Percentiles rank a stretch among this genome's conserved stretches.
phyloP scores from a whole-genome alignment of 2,888 invertebrate species.

The Meliscaeva auricollis region DNA sequence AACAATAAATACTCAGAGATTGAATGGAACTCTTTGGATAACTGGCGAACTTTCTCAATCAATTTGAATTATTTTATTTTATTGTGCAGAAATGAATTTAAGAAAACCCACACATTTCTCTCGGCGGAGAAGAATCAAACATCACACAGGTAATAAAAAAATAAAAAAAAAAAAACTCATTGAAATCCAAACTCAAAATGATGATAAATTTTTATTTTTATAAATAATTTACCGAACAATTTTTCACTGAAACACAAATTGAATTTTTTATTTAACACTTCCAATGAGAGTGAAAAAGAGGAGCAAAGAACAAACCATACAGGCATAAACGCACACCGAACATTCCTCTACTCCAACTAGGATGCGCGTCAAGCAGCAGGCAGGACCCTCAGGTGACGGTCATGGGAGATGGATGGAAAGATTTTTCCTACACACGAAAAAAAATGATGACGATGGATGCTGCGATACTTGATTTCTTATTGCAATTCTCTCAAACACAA shows the following conservation, averaged over 20 bases:
- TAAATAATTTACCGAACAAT: not conserved
- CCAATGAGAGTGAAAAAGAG: constrained; percentile 49
- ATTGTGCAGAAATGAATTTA: not conserved
- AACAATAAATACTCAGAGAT: not conserved
- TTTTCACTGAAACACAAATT: constrained; percentile 12
- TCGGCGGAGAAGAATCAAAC: not conserved
- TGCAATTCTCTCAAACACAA: not conserved
- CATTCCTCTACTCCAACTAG: constrained; percentile 70
- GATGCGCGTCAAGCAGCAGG: constrained; percentile 68
- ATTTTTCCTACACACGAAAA: not conserved
- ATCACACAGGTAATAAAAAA: not conserved
- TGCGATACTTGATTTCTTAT: not conserved
- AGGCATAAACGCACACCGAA: constrained; percentile 52
- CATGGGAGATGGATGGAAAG: constrained; percentile 28
- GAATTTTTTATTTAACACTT: constrained; percentile 30
- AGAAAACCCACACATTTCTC: not conserved
- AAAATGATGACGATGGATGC: constrained; percentile 30
- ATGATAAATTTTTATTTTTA: not conserved
- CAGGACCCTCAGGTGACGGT: constrained; percentile 39
- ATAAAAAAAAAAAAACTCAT: not conserved
- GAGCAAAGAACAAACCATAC: constrained; percentile 26
- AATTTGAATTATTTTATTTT: not conserved
- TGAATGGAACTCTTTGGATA: not conserved
- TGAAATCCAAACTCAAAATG: not conserved
- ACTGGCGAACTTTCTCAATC: not conserved